Evolutionary conservation across 2,113 vertebrate genomes (phyloP).

Genomic region (Todiramphus saurophagus): DNA sequence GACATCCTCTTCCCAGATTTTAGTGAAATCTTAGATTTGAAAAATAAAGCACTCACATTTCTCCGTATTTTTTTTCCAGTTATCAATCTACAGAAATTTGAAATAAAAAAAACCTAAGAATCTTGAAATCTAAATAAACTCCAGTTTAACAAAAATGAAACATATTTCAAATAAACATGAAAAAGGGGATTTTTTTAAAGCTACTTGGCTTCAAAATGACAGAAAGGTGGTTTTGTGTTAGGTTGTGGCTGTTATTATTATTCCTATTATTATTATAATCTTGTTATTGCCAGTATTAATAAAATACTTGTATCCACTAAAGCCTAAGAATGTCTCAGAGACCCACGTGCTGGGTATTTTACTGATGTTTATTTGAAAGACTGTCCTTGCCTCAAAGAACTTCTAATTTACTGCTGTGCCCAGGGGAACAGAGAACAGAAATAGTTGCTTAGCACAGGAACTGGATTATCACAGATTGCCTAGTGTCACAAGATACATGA

Average conservation of each 20-base stretch:
- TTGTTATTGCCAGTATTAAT: slow-evolving; percentile 39
- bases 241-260: not conserved
- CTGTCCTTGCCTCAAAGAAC: not conserved
- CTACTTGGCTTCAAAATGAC: not conserved
- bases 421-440: not conserved
- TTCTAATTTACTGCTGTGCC: slow-evolving; percentile 11
- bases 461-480: slow-evolving; percentile 21
- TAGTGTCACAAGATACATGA: not conserved
- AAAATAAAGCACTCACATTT: slow-evolving; percentile 19
- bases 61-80: not conserved
- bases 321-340: not conserved
- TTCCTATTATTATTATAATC: not conserved
- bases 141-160: not conserved
- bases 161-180: slow-evolving; percentile 28
- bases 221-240: not conserved
- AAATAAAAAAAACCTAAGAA: not conserved
- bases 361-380: slow-evolving; percentile 46
- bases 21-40: slow-evolving; percentile 44
- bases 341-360: not conserved
- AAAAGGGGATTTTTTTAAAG: not conserved
- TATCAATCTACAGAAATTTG: not conserved
- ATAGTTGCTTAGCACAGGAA: not conserved
- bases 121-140: slow-evolving; percentile 15
- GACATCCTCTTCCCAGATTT: not conserved
- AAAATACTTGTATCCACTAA: not conserved